These are phyloP conservation scores for Gouania willdenowi DNA, from an alignment of 2,797 vertebrate genomes.

Conservation along the genomic window DNA sequence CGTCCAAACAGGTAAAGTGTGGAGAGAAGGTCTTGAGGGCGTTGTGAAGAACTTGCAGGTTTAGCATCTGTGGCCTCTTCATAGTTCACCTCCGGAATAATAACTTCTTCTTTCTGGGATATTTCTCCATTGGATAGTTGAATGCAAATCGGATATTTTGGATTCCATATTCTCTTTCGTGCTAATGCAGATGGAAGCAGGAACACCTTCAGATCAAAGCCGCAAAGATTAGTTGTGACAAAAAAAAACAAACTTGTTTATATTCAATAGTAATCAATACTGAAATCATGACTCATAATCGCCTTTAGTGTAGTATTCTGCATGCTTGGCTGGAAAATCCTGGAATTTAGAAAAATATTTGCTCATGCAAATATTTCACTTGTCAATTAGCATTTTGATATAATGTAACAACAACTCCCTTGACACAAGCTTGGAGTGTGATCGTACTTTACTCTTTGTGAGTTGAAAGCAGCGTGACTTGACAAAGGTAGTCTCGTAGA, in stretches of 20 bases:
- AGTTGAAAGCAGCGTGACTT: constrained; percentile 76
- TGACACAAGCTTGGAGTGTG: no score
- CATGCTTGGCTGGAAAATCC: no score
- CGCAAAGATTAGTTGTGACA: no score
- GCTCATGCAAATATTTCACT: no score
- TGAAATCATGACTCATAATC: no score
- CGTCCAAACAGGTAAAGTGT: constrained; percentile 84
- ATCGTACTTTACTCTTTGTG: constrained; percentile 76
- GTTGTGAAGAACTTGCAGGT: constrained; percentile 14
- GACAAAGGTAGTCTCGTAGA: constrained; percentile 67
- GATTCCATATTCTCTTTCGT: constrained; percentile 87
- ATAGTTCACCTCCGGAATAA: background rate
- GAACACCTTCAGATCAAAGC: constrained; percentile 81
- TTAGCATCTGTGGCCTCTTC: constrained; percentile 21
- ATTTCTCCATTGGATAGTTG: constrained; percentile 47
- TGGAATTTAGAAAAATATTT: no score
- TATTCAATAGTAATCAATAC: no score
- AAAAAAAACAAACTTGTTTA: no score
- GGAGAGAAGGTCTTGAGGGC: constrained; percentile 17
- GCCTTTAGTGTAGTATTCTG: no score
- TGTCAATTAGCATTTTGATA: no score
- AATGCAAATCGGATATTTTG: constrained; percentile 89
- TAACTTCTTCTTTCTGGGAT: constrained; percentile 14
- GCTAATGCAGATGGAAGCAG: constrained; percentile 81
- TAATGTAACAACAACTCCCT: no score